Conservation (phyloP, 2,113 vertebrate species). For the Rhineura floridana region DNA sequence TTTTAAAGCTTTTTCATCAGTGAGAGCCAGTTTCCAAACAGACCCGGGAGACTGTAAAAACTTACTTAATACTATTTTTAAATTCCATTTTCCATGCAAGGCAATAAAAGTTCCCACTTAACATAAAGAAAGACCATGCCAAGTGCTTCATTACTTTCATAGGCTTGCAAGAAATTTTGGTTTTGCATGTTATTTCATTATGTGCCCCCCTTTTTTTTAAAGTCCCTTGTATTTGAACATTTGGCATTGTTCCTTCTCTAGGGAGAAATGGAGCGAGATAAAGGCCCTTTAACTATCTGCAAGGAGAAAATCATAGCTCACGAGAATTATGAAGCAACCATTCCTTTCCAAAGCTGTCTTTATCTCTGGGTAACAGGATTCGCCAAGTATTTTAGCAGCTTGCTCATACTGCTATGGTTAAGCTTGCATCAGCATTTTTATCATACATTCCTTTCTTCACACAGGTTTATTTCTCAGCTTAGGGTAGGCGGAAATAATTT, state of each 20-base stretch:
- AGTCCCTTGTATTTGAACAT: accelerated
- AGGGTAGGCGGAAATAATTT: not conserved
- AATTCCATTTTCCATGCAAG: not conserved
- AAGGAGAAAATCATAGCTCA: conserved; percentile 34
- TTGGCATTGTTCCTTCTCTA: conserved; percentile 1
- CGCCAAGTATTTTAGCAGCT: conserved; percentile 30
- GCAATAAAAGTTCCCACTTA: conserved; percentile 11
- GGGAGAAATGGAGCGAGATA: not conserved
- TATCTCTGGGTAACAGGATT: conserved; percentile 52
- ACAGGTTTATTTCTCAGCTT: conserved; percentile 46
- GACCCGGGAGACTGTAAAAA: not conserved
- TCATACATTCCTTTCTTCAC: conserved; percentile 44
- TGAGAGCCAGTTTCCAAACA: conserved; percentile 4
- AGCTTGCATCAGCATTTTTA: conserved; percentile 53
- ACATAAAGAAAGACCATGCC: not conserved
- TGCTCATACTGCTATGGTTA: not conserved
- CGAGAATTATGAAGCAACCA: conserved; percentile 12
- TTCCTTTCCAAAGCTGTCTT: conserved; percentile 19
- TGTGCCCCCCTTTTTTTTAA: not conserved
- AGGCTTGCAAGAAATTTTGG: not conserved
- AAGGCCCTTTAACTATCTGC: conserved; percentile 2
- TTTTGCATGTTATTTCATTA: not conserved
- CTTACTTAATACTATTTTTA: not conserved
- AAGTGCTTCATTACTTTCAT: not conserved
- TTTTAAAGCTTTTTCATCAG: conserved; percentile 16